Percentiles rank a stretch among this genome's conserved stretches.
Evolutionary conservation across 1,140 invertebrate genomes (phyloP).

Genomic region (Trichonephila clavata): DNA sequence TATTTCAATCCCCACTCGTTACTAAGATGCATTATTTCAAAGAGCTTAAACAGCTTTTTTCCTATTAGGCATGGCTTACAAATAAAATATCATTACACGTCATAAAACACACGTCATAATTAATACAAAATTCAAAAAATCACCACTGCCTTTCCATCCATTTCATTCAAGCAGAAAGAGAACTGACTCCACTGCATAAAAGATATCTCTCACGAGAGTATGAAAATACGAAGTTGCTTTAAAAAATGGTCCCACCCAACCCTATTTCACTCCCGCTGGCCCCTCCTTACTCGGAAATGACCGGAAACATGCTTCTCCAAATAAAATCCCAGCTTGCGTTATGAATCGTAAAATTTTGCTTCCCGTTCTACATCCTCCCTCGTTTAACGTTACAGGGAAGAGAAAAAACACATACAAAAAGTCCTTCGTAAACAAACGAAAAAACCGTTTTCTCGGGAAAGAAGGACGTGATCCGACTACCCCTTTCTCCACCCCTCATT

Average conservation of each 20-base stretch:
- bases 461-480: slow-evolving; percentile 68
- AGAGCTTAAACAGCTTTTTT: not conserved
- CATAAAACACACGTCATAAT: not conserved
- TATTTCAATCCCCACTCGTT: too few species aligned
- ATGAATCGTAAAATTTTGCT: slow-evolving; percentile 75
- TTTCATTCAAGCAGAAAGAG: not conserved
- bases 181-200: not conserved
- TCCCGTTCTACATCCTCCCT: slow-evolving; percentile 18
- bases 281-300: slow-evolving; percentile 52
- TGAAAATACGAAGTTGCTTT: not conserved
- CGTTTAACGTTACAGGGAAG: slow-evolving; percentile 14
- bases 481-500: not conserved
- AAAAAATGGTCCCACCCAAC: not conserved
- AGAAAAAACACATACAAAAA: not conserved
- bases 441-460: slow-evolving; percentile 68
- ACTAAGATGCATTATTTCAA: not conserved
- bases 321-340: slow-evolving; percentile 68
- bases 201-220: not conserved
- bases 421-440: slow-evolving; percentile 67
- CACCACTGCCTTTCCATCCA: not conserved
- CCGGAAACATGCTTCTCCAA: slow-evolving; percentile 70
- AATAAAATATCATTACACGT: too few species aligned
- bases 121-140: not conserved
- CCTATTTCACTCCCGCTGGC: not conserved
- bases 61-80: not conserved